Conservation (phyloP, 2,797 vertebrate species). For the Lagocephalus sceleratus region DNA sequence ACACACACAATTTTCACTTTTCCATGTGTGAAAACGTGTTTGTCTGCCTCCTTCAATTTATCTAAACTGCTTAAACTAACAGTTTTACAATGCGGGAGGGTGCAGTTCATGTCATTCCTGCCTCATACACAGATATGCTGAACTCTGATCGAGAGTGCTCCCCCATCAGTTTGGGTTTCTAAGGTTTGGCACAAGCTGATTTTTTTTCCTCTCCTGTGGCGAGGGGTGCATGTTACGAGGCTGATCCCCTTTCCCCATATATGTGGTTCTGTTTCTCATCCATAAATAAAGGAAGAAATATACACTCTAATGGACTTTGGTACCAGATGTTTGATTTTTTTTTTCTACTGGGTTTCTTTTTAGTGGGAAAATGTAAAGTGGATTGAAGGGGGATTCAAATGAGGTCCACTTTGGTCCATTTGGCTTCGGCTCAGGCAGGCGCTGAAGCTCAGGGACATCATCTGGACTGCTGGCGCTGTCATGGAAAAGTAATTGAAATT, state of each 20-base stretch:
- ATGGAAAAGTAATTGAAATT: constrained; percentile 43
- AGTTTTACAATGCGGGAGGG: constrained; percentile 48
- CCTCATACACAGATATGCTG: constrained; percentile 31
- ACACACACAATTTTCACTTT: constrained; percentile 3
- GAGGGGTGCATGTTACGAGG: constrained; percentile 44
- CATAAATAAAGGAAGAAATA: constrained; percentile 60
- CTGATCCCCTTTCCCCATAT: constrained; percentile 54
- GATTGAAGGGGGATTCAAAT: constrained; percentile 39
- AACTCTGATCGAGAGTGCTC: constrained; percentile 52
- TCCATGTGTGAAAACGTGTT: constrained; percentile 13
- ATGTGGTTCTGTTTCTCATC: constrained; percentile 62
- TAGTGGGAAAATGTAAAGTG: constrained; percentile 44
- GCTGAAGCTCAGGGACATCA: constrained; percentile 53
- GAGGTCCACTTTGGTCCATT: constrained; percentile 27
- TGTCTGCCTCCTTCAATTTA: too few species aligned
- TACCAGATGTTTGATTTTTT: constrained; percentile 56
- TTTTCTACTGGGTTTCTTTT: constrained; percentile 9
- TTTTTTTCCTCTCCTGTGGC: constrained; percentile 66
- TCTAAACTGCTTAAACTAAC: constrained; percentile 32
- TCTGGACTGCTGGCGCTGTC: constrained; percentile 47
- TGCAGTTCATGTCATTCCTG: constrained; percentile 37
- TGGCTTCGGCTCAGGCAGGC: constrained; percentile 33
- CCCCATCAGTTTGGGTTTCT: constrained; percentile 57
- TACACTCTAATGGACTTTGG: constrained; percentile 25
- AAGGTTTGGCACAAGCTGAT: constrained; percentile 54